Evolutionary conservation across 2,888 invertebrate species (phyloP).

Genomic region (Drosophila pseudotalamancana): DNA sequence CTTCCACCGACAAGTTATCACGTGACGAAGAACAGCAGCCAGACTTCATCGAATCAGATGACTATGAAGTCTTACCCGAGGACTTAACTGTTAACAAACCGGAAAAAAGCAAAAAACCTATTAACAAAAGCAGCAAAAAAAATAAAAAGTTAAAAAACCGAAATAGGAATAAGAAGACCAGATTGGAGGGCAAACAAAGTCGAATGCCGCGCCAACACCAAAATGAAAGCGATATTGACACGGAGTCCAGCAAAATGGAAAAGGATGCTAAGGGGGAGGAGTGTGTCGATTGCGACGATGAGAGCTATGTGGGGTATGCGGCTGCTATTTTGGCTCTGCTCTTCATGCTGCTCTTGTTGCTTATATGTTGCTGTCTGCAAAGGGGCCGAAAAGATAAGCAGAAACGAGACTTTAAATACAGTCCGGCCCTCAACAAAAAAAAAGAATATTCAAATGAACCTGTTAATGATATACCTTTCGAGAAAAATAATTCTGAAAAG

Average conservation of each 20-base stretch:
- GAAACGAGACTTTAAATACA: neutral
- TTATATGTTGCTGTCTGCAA: conserved; percentile 54
- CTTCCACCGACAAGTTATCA: neutral
- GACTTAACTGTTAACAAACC: neutral
- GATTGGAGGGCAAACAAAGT: conserved; percentile 12
- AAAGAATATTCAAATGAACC: neutral
- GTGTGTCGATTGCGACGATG: conserved; percentile 44
- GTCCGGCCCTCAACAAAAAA: neutral
- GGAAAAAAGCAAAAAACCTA: neutral
- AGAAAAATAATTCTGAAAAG: neutral
- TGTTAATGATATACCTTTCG: rapidly evolving
- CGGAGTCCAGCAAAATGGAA: neutral
- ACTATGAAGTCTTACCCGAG: conserved; percentile 26
- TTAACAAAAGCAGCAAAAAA: neutral
- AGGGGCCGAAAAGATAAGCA: neutral
- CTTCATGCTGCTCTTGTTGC: conserved; percentile 44
- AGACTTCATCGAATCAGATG: conserved; percentile 12
- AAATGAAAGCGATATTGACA: neutral
- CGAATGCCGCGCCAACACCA: conserved; percentile 20
- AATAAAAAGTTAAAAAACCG: neutral
- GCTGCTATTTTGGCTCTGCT: conserved; percentile 41
- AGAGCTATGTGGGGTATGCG: conserved; percentile 41
- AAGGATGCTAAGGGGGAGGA: conserved; percentile 25
- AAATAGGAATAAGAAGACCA: neutral
- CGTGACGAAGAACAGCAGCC: neutral